Base-by-base conservation (phyloP, 2,113 vertebrate genomes). In the Pteronura brasiliensis region DNA sequence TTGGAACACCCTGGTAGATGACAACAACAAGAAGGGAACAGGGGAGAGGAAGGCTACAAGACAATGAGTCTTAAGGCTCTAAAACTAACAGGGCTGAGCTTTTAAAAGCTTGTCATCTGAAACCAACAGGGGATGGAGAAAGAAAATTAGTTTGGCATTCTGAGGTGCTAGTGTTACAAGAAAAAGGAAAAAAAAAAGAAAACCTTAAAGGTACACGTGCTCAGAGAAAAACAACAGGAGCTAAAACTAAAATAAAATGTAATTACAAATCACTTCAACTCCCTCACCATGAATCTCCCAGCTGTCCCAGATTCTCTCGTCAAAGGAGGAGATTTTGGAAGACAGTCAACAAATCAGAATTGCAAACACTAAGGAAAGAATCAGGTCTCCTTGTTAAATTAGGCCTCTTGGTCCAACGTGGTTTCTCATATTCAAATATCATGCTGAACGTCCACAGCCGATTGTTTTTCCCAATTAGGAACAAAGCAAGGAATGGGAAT, bases 341-440 rank as follows among this genome's bases (percentile, higher is more conserved):
- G n/a, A 93, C 11, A 92, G 18, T 86, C 42, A 82, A 76, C 71
- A 96, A 86, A 98, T 96, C 91, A 96, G 86, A 97, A 63, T 87
- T 34, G 15, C n/a, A 96, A 92, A 95, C 42, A 82, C 80, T 61
- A 88, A 65, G 49, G 34, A 82, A 57, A 96, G 47, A 89, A 82
- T 69, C 39, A 94, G 88, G 81, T 95, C 91, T 95, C 0, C 79
- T 84, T 61, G 39, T 77, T 95, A 93, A 29, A 8, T 83, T 91
- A 88, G 67, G 36, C 4, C 88, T 81, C n/a, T 86, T 57, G 89
- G 59, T 49, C 77, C 71, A 93, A 77, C 12, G 61, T 79, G 42
- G 76, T 93, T 96, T 89, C 77, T 77, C 17, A 49, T 90, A 84
- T 94, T 63, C 81, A 85, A 88, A 97, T 94, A 61, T 52, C 39